A percentile compares a stretch with the other conserved stretches of the same genome.
These are phyloP conservation scores for Castor canadensis DNA, from an alignment of 2,113 vertebrate species.

Conservation along the genomic window DNA sequence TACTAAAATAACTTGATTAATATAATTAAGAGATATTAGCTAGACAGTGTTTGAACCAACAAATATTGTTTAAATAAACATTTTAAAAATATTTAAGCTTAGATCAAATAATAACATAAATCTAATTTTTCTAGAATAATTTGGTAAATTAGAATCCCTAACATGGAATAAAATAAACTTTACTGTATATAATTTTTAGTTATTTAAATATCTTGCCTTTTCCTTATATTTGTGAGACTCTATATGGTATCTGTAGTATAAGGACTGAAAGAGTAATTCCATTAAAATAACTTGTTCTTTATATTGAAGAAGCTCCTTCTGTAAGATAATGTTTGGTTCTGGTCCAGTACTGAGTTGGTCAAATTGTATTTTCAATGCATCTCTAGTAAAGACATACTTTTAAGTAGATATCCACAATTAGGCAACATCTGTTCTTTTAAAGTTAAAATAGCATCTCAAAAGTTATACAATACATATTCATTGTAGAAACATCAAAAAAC, in stretches of 20 bases:
- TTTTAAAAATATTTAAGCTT: background rate
- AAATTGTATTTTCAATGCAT: background rate
- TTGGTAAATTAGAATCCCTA: background rate
- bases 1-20: background rate
- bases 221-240: background rate
- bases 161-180: background rate
- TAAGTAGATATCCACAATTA: background rate
- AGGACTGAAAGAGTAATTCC: background rate
- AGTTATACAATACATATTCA: background rate
- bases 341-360: background rate
- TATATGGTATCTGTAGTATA: background rate
- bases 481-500: background rate
- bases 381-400: too few species aligned
- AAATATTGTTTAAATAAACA: too few species aligned
- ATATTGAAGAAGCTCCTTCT: background rate
- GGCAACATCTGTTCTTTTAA: background rate
- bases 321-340: background rate
- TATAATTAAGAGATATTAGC: background rate
- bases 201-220: background rate
- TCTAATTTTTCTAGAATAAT: background rate
- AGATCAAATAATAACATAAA: background rate
- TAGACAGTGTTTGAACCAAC: background rate
- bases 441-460: background rate
- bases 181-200: background rate
- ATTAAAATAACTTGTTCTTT: too few species aligned